Evolutionary conservation across 2,113 vertebrate species (phyloP), one percentile per base, ranked within the genome.

Genomic region (Mirza zaza): DNA sequence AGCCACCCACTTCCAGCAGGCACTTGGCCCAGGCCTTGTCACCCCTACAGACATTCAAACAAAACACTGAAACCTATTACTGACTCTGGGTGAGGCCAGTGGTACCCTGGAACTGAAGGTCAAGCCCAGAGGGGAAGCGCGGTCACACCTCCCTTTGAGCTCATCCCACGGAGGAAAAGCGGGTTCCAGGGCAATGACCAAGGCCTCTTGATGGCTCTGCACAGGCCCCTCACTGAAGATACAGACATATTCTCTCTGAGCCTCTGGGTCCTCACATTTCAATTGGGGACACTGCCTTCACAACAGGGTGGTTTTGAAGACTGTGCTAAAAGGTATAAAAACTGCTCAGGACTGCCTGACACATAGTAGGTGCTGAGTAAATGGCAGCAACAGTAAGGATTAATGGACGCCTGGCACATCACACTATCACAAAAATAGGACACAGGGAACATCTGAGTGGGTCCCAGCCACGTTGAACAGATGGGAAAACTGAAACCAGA

Each of bases 201-300:
- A 75, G 59, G 55, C 36, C 71, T 45, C 50, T 42, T 25, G 34
- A 48, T 25, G 13, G 70, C 34, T 39, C 77, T 18, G 67, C 29
- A 18, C 13, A 68, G 20, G 34, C 0, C 39, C 20, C 32, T 77
- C 32, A 1, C 0, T 52, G 42, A 87, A 42, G 70, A 83, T 11
- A 13, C 42, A 34, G 2, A 10, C 34, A 27, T 76, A 8, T 6
- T 42, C 10, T 71, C 27, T 29, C 34, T 2, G 59, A 71, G 89
- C 23, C 91, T 90, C 91, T 55, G 63, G 83, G 59, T 86, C 61
- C 61, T 87, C 15, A 0, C 27, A 76, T 95, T 89, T 84, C 63
- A 79, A 82, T 61, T 75, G 75, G 36, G n/a, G 15, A 73, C 63
- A 86, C 23, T 39, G n/a, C 63, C 12, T 84, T 79, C 36, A 27